Evolutionary conservation across 1,140 invertebrate genomes (phyloP), one percentile per base, ranked within the genome.

Genomic region (Apocrypta bakeri): DNA sequence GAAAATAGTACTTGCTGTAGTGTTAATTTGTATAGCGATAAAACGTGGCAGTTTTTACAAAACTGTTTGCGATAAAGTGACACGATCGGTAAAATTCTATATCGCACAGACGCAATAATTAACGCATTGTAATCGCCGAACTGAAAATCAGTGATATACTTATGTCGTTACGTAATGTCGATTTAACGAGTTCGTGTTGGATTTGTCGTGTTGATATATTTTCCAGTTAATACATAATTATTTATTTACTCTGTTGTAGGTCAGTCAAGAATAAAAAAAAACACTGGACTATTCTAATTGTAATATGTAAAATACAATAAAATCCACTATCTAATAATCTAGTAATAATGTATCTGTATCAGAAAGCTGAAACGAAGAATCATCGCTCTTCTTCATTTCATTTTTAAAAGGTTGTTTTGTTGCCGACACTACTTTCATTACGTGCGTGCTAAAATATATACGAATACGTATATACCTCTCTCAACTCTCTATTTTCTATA

Each of bases 401-500:
- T 71, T 75, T n/a, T 21, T 21, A 56, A 56, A 56, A 1, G 40
- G 14, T 66, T 83, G n/a, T 79, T n/a, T 74, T 75, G 25, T 77
- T 82, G 24, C 27, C 48, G 4, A 27, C 4, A 79, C 83, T 84
- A 79, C 77, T 68, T 80, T 68, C 73, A 79, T 74, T 82, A 71
- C 31, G 76, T 82, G 71, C 81, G 68, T 77, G 40, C 77, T 76
- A 81, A 74, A 72, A 72, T 77, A 76, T 80, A 73, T 76, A 37
- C 40, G 64, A 33, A 72, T 76, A 78, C 56, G 27, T 74, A 83
- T 82, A 31, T 74, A 81, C 17, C 48, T 29, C 69, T 81, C 77
- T 84, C 72, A 78, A 83, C 42, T 42, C 25, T 82, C 64, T 82
- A 79, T 84, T 73, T 82, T 84, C 78, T 74, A 73, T 78, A 40